Evolutionary conservation across 2,113 vertebrate species (phyloP), one percentile per base, ranked within the genome.

Genomic region (Psettodes erumei): DNA sequence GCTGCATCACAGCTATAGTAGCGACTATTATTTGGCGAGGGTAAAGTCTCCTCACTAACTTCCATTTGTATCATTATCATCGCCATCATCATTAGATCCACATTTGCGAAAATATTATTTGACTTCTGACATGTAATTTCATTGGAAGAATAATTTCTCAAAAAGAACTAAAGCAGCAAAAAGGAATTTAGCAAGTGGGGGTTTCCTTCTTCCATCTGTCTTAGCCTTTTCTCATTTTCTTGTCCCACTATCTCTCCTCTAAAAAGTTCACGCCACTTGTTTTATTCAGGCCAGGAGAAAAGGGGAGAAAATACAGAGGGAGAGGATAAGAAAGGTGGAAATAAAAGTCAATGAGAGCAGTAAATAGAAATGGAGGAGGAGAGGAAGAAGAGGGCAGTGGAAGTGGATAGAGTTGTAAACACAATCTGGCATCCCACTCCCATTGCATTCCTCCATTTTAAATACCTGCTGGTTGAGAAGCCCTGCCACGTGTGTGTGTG

Each of bases 381-480:
- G 40, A 45, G 47, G 48, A 68, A 38, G 54, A 62, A 55, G 38
- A 56, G 63, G 64, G 77, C 38, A 59, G 58, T 33, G 38, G 48
- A 68, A 71, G 70, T 45, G 45, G 33, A 80, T 82, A 81, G 81
- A 62, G 71, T 72, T 68, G 83, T 78, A 83, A 86, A 89, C 78
- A 58, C 40, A 56, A 71, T 65, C 53, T 81, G 78, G 78, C 79
- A 76, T 82, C 33, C 56, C 51, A 28, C 33, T 79, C 71, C 45
- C 7, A 88, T 83, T 79, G 70, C 71, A 72, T 82, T 75, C 80
- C 75, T 83, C 82, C 80, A 88, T 90, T 86, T 88, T 87, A 86
- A 88, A 88, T 86, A 86, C 79, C 79, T 83, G 60, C 66, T 66
- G 54, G 66, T 19, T 55, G n/a, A 69, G 40, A 56, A 66, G 64